Conservation (phyloP, 2,113 vertebrate species). For the Oplegnathus fasciatus region DNA sequence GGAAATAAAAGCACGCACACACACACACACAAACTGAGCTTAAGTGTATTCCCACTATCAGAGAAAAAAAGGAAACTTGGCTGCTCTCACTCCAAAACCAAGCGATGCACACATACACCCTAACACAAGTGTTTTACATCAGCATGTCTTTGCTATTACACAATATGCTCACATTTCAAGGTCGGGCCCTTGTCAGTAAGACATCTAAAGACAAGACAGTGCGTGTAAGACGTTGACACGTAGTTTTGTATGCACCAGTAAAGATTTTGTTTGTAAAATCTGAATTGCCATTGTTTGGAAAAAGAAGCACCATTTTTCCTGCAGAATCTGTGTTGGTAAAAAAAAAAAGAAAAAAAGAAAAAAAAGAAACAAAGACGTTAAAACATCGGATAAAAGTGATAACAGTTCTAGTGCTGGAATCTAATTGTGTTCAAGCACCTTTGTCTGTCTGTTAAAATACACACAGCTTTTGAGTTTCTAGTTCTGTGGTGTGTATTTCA, state of each 20-base stretch:
- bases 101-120: conserved; percentile 27
- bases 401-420: conserved; percentile 58
- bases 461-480: conserved; percentile 33
- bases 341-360: background rate
- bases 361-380: background rate
- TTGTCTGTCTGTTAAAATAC: conserved; percentile 17
- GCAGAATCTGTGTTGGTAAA: conserved; percentile 41
- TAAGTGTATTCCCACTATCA: conserved; percentile 50
- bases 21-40: conserved; percentile 50
- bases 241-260: conserved; percentile 67
- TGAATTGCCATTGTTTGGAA: conserved; percentile 36
- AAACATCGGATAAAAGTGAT: conserved; percentile 52
- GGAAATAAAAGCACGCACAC: conserved; percentile 1
- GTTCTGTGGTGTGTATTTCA: conserved; percentile 25
- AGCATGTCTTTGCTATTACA: conserved; percentile 39
- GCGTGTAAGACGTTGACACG: conserved; percentile 53
- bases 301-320: conserved; percentile 77
- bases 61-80: conserved; percentile 45
- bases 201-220: conserved; percentile 48
- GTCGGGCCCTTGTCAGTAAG: conserved; percentile 31
- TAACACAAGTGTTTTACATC: conserved; percentile 64
- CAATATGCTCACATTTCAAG: conserved; percentile 46
- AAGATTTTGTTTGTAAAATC: conserved; percentile 32
- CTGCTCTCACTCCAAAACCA: conserved; percentile 35
- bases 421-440: conserved; percentile 51